Conservation (phyloP, 2,797 vertebrate genomes). For the Philypnodon macrostomus region DNA sequence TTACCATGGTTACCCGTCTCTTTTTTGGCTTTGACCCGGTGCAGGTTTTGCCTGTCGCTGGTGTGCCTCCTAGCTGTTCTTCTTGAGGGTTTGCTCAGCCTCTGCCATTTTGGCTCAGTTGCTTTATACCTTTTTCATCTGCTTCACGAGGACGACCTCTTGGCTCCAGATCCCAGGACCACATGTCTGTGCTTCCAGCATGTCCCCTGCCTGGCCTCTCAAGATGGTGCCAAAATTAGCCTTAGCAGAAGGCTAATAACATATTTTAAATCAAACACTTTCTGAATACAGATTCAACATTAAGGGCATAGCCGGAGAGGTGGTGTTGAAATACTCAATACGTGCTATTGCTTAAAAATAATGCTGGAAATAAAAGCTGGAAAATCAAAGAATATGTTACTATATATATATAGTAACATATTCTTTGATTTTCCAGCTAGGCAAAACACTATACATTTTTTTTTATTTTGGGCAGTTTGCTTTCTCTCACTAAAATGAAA, state of each 20-base stretch:
- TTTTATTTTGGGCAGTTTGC: too few relatives aligned
- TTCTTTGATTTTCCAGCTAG: too few relatives aligned
- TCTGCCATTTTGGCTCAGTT: neutral
- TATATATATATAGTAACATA: too few relatives aligned
- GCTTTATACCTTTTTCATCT: neutral
- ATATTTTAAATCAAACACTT: slow-evolving; percentile 6
- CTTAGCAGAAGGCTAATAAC: neutral
- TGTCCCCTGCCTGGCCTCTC: neutral
- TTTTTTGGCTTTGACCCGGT: slow-evolving; percentile 1
- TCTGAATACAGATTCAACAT: slow-evolving; percentile 3
- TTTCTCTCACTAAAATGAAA: too few relatives aligned
- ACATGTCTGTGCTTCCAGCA: neutral
- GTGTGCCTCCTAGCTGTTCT: neutral
- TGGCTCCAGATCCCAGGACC: neutral
- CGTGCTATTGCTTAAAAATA: too few relatives aligned
- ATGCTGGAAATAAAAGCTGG: too few relatives aligned
- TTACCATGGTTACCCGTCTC: too few relatives aligned
- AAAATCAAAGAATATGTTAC: too few relatives aligned
- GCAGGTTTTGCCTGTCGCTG: too few relatives aligned
- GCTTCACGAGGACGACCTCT: neutral
- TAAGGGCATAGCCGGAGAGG: neutral
- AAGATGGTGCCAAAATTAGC: slow-evolving; percentile 5
- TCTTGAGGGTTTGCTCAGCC: neutral
- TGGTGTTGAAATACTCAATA: too few relatives aligned
- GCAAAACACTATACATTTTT: too few relatives aligned